Evolutionary conservation across 2,888 invertebrate genomes (phyloP).

Genomic region (Pammene aurita): DNA sequence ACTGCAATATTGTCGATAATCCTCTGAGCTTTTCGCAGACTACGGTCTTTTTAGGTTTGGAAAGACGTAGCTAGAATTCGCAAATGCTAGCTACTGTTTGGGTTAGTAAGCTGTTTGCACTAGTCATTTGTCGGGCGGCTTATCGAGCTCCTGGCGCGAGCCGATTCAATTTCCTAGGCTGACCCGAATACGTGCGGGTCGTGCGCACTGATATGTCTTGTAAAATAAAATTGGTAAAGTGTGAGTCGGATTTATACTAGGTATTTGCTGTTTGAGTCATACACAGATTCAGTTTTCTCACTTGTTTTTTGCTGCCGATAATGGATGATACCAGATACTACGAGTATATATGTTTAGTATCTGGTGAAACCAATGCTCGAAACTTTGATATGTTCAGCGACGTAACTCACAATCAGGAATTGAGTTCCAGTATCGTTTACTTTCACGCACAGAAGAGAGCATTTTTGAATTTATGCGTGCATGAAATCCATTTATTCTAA

Average conservation of each 20-base stretch:
- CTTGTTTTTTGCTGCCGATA: too few species aligned
- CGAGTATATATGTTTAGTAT: too few species aligned
- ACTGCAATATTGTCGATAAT: slow-evolving; percentile 4
- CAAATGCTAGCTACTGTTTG: slow-evolving; percentile 35
- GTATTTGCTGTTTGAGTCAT: too few species aligned
- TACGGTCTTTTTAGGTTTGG: not conserved
- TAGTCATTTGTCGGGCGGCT: slow-evolving; percentile 59
- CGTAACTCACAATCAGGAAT: too few species aligned
- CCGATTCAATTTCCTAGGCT: slow-evolving; percentile 49
- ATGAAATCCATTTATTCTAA: too few species aligned
- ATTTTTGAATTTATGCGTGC: too few species aligned
- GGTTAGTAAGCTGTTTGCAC: slow-evolving; percentile 55
- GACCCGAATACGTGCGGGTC: slow-evolving; percentile 44
- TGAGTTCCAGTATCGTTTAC: too few species aligned
- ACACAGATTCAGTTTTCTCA: too few species aligned
- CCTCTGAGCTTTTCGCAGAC: not conserved
- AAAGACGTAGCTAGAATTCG: slow-evolving; percentile 13
- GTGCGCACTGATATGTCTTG: slow-evolving; percentile 26
- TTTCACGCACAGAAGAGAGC: too few species aligned
- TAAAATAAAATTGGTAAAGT: slow-evolving; percentile 13
- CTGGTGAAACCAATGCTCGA: too few species aligned
- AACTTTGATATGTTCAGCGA: too few species aligned
- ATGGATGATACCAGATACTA: too few species aligned
- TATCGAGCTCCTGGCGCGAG: slow-evolving; percentile 54
- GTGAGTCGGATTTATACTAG: not conserved